A percentile compares a stretch with the other conserved stretches of the same genome.
Evolutionary conservation across 92 coral and sea anemone species (phyloP).

Genomic region (Porites rus): DNA sequence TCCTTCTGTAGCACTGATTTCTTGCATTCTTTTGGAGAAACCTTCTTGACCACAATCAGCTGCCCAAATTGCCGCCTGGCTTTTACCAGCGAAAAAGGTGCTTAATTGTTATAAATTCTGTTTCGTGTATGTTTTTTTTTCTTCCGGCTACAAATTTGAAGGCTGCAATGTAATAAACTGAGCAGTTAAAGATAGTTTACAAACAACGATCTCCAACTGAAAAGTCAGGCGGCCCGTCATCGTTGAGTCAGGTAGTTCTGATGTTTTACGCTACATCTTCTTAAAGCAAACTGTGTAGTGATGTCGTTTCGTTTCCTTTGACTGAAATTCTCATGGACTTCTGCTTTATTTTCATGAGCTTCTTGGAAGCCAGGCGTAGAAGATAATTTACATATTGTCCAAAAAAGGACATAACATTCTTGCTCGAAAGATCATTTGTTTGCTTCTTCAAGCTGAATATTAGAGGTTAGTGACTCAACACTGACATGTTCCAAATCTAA

Average conservation of each 20-base stretch:
- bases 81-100: neutral
- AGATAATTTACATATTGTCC: neutral
- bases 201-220: neutral
- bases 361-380: neutral
- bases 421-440: neutral
- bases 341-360: neutral
- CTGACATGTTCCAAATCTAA: conserved; percentile 59
- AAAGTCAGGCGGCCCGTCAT: too few relatives aligned
- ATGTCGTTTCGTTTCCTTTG: neutral
- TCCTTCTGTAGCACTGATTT: neutral
- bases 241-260: too few relatives aligned
- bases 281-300: neutral
- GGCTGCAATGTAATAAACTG: neutral
- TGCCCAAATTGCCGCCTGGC: neutral
- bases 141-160: neutral
- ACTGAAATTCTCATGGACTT: neutral
- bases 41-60: neutral
- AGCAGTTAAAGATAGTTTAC: neutral
- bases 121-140: conserved; percentile 35
- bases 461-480: conserved; percentile 68
- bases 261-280: too few relatives aligned
- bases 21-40: neutral
- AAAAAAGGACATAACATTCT: neutral
- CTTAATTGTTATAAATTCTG: neutral
- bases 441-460: conserved; percentile 54